phyloP scores from a whole-genome alignment of 2,113 vertebrate genomes.

The Seriola quinqueradiata region DNA sequence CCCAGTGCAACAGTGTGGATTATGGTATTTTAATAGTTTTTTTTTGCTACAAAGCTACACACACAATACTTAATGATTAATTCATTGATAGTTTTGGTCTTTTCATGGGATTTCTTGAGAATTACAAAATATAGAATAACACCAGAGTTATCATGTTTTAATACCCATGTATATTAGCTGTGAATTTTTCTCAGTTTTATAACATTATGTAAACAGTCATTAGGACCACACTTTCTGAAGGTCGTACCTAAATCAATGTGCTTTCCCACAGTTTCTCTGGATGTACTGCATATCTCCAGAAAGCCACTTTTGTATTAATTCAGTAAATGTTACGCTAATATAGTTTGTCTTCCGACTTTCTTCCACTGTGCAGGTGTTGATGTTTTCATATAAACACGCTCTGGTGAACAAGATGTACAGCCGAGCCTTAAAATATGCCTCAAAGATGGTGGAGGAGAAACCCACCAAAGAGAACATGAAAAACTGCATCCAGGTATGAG shows the following conservation, averaged over 20 bases:
- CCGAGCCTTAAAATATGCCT: slow-evolving; percentile 94
- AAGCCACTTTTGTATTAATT: neutral
- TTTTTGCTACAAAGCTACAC: no score
- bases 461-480: slow-evolving; percentile 97
- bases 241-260: neutral
- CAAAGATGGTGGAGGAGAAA: slow-evolving; percentile 97
- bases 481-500: slow-evolving; percentile 94
- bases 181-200: no score
- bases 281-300: neutral
- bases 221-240: neutral
- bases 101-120: no score
- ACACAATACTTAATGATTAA: no score
- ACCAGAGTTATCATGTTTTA: no score
- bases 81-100: no score
- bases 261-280: neutral
- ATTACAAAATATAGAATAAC: no score
- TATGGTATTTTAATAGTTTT: no score
- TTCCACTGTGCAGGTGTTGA: slow-evolving; percentile 87
- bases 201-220: no score
- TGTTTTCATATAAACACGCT: slow-evolving; percentile 97
- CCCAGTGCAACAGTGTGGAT: no score
- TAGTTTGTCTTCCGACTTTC: neutral
- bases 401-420: slow-evolving; percentile 96
- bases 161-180: no score
- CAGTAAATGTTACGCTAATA: neutral